These are phyloP conservation scores for Leptinotarsa peninsularis DNA, from an alignment of 2,888 invertebrate species.

Conservation along the genomic window DNA sequence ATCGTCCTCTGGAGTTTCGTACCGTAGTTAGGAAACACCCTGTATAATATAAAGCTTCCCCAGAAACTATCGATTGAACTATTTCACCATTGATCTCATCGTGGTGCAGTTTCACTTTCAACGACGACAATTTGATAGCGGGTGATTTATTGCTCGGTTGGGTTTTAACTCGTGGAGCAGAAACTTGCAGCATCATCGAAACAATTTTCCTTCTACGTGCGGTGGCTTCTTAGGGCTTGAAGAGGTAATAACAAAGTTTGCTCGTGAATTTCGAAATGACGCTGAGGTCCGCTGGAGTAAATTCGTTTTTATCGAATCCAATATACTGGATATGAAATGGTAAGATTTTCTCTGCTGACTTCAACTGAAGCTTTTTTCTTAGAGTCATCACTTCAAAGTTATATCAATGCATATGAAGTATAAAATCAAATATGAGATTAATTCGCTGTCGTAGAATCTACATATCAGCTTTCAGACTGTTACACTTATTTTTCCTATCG, in stretches of 20 bases:
- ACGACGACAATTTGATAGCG: slow-evolving; percentile 12
- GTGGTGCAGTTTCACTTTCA: background rate
- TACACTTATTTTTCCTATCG: no score
- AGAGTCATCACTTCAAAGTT: background rate
- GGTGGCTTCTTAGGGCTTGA: slow-evolving; percentile 13
- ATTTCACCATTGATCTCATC: background rate
- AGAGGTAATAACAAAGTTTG: slow-evolving; percentile 27
- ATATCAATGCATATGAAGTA: background rate
- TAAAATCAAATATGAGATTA: no score
- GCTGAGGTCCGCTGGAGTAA: background rate
- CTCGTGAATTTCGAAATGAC: slow-evolving; percentile 10
- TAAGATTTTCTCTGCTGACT: background rate
- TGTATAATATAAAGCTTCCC: no score
- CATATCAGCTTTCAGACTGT: no score
- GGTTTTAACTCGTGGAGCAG: slow-evolving; percentile 15
- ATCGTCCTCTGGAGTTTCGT: no score
- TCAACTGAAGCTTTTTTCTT: no score
- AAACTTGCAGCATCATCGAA: slow-evolving; percentile 25
- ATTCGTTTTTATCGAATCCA: slow-evolving; percentile 12
- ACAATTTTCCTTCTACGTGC: slow-evolving; percentile 27
- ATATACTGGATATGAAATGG: slow-evolving; percentile 18
- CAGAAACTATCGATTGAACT: no score
- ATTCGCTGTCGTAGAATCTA: no score
- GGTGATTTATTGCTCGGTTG: slow-evolving; percentile 22
- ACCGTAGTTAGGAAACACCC: no score